Evolutionary conservation across 2,888 invertebrate genomes (phyloP).

Genomic region (Acanthosoma haemorrhoidale): DNA sequence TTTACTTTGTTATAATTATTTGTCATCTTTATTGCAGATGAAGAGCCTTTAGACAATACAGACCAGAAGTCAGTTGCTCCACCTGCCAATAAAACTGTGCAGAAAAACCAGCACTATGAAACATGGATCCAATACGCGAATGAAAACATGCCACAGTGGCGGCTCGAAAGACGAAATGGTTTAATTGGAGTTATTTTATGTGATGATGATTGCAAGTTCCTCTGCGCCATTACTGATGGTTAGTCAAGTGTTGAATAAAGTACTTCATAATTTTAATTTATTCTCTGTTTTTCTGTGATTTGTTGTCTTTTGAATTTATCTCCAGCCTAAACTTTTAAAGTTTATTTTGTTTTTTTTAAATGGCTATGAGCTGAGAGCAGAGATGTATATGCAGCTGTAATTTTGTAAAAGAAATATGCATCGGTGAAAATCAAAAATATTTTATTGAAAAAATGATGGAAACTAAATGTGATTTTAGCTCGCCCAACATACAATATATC

Average conservation of each 20-base stretch:
- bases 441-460: no score
- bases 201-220: slow-evolving; percentile 77
- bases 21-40: slow-evolving; percentile 20
- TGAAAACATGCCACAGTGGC: slow-evolving; percentile 63
- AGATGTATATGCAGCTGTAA: no score
- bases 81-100: slow-evolving; percentile 41
- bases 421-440: no score
- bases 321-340: neutral
- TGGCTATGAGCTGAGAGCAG: neutral
- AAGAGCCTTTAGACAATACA: neutral
- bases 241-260: no score
- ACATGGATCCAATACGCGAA: slow-evolving; percentile 45
- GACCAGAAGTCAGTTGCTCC: slow-evolving; percentile 18
- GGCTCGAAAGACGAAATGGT: slow-evolving; percentile 75
- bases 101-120: slow-evolving; percentile 48
- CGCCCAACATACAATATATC: no score
- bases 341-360: neutral
- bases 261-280: no score
- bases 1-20: neutral
- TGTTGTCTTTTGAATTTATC: no score
- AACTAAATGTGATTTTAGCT: no score
- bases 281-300: no score
- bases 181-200: slow-evolving; percentile 73
- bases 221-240: slow-evolving; percentile 82
- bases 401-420: no score